Evolutionary conservation across 1,140 invertebrate genomes (phyloP).

Genomic region (Drosophila quadrilineata): DNA sequence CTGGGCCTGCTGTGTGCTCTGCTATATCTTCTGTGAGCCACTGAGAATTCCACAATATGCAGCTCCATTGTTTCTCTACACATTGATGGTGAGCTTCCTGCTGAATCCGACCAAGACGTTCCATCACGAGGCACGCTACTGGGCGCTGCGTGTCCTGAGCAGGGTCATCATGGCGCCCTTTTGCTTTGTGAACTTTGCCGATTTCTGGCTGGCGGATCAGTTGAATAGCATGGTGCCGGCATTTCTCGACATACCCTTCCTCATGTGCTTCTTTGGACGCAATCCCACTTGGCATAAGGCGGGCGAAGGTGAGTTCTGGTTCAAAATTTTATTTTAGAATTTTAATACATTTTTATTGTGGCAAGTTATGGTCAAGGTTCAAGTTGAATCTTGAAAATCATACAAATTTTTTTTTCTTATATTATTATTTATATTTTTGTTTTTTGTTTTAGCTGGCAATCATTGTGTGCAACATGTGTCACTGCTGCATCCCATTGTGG

Average conservation of each 20-base stretch:
- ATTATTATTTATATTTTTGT: conserved; percentile 2
- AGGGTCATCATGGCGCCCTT: conserved; percentile 95
- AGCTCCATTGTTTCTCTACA: conserved; percentile 88
- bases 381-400: not conserved
- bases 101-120: conserved; percentile 92
- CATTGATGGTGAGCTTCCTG: conserved; percentile 88
- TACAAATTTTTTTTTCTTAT: not conserved
- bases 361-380: not conserved
- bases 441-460: conserved; percentile 82
- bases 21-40: conserved; percentile 86
- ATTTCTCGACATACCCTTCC: conserved; percentile 96
- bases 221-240: conserved; percentile 95
- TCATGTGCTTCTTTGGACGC: conserved; percentile 91
- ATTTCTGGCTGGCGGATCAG: conserved; percentile 99
- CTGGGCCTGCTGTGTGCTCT: conserved; percentile 88
- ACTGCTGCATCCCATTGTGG: conserved; percentile 89
- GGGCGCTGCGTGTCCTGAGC: conserved; percentile 83
- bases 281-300: conserved; percentile 87
- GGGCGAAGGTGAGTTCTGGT: conserved; percentile 82
- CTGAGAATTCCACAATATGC: conserved; percentile 90
- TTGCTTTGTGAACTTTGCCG: conserved; percentile 97
- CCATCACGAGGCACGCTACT: conserved; percentile 88
- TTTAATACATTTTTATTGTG: not conserved
- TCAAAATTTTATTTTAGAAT: not conserved
- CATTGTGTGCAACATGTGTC: conserved; percentile 85